Evolutionary conservation across 2,797 vertebrate genomes (phyloP), one percentile per base, ranked within the genome.

Genomic region (Aselliscus stoliczkanus): DNA sequence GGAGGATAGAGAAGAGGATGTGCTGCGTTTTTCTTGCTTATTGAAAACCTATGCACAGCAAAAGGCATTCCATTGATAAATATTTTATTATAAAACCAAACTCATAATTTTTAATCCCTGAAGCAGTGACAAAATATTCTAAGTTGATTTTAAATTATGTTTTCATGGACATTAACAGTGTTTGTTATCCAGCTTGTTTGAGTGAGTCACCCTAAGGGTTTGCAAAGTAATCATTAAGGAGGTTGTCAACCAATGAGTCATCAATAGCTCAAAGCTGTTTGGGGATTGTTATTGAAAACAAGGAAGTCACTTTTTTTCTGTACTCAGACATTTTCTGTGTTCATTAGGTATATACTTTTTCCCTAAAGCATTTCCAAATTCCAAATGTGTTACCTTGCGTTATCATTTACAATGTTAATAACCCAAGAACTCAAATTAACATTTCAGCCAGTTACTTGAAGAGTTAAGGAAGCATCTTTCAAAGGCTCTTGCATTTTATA

Each of bases 141-240:
- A 90, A 93, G 64, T 88, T 96, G 60, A 81, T 81, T 95, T 96
- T 77, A 95, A 97, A 96, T 93, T 91, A 93, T 50, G 64, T 70
- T 90, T 96, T 94, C 94, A 47, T 85, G 93, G 27, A 20, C 25
- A 86, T 72, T 95, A 67, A 37, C 27, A 27, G 37, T 96, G 50
- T 81, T 94, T 83, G 90, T 90, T 75, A 93, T 56, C 27, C 65
- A 96, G 72, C 34, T 97, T 47, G 92, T 92, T 96, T 94, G 64
- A 65, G 10, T 75, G 13, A 89, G 29, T 93, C 18, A 75, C 60
- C 92, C 88, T 90, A 58, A 90, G 42, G 85, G 37, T 79, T 95
- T 47, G 34, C 27, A 76, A 95, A 87, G 87, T 84, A 93, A 92
- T 95, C 82, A 89, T 87, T 95, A 88, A 93, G 90, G 52, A 91